Conservation (phyloP, 2,888 invertebrate genomes). For the Branchipolynoe longqiensis region DNA sequence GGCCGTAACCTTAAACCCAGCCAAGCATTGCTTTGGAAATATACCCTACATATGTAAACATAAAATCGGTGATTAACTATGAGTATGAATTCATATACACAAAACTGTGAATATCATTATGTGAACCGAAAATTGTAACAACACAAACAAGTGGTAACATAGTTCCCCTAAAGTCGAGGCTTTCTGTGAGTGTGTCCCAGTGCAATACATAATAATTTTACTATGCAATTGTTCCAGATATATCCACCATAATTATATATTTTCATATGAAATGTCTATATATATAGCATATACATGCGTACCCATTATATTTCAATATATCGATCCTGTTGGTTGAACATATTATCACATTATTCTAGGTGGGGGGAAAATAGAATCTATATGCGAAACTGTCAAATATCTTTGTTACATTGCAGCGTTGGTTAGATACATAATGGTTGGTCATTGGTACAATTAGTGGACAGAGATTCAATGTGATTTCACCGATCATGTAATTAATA, state of each 20-base stretch:
- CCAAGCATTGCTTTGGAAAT: no score
- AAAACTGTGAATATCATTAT: no score
- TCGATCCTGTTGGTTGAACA: slow-evolving; percentile 7
- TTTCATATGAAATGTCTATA: slow-evolving; percentile 35
- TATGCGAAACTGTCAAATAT: not conserved
- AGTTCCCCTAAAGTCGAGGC: no score
- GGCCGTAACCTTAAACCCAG: no score
- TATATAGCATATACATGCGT: no score
- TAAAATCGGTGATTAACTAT: no score
- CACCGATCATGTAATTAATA: slow-evolving; percentile 12
- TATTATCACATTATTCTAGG: slow-evolving; percentile 5
- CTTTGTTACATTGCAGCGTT: not conserved
- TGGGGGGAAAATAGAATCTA: no score
- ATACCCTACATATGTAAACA: no score
- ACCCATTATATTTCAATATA: slow-evolving; percentile 9
- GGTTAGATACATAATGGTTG: slow-evolving; percentile 30
- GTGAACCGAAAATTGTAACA: no score
- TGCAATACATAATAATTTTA: slow-evolving; percentile 28
- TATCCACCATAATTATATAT: not conserved
- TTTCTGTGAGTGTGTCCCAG: not conserved
- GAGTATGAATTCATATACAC: no score
- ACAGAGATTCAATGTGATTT: slow-evolving; percentile 22
- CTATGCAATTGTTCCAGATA: slow-evolving; percentile 16
- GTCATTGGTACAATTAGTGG: slow-evolving; percentile 32
- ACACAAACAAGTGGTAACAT: no score